Percentiles rank a stretch among this genome's conserved stretches.
These are phyloP conservation scores for Caenorhabditis sp. DNA, from an alignment of 2,888 invertebrate genomes.

Conservation along the genomic window DNA sequence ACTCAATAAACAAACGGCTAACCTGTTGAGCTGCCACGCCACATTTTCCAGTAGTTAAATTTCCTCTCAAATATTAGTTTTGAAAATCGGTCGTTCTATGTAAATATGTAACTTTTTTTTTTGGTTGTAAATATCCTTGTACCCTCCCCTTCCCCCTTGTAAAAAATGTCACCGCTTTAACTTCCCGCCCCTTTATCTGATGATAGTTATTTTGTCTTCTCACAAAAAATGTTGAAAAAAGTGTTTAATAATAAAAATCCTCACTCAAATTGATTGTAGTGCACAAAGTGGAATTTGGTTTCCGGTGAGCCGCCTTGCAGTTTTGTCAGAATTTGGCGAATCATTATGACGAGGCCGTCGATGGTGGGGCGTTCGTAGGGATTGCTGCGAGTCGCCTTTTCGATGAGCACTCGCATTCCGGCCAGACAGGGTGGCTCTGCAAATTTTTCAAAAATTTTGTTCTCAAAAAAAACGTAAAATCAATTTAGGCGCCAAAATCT, in stretches of 20 bases:
- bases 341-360: conserved; percentile 29
- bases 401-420: conserved; percentile 16
- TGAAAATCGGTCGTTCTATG: too few relatives aligned
- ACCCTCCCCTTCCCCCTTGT: not conserved
- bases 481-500: too few relatives aligned
- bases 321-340: conserved; percentile 14
- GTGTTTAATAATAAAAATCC: not conserved
- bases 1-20: too few relatives aligned
- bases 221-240: not conserved
- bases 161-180: not conserved
- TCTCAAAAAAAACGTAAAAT: too few relatives aligned
- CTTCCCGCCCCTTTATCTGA: not conserved
- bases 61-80: too few relatives aligned
- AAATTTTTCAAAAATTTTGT: not conserved
- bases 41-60: too few relatives aligned
- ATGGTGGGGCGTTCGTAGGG: conserved; percentile 26
- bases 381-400: conserved; percentile 16
- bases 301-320: not conserved
- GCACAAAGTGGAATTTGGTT: conserved; percentile 3
- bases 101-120: not conserved
- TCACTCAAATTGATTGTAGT: conserved; percentile 6
- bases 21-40: too few relatives aligned
- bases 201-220: not conserved
- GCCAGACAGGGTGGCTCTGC: conserved; percentile 12
- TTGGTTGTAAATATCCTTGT: not conserved